A percentile compares a stretch with the other conserved stretches of the same genome.
Evolutionary conservation across 2,888 invertebrate genomes (phyloP).

Genomic region (Frankliniella intonsa): DNA sequence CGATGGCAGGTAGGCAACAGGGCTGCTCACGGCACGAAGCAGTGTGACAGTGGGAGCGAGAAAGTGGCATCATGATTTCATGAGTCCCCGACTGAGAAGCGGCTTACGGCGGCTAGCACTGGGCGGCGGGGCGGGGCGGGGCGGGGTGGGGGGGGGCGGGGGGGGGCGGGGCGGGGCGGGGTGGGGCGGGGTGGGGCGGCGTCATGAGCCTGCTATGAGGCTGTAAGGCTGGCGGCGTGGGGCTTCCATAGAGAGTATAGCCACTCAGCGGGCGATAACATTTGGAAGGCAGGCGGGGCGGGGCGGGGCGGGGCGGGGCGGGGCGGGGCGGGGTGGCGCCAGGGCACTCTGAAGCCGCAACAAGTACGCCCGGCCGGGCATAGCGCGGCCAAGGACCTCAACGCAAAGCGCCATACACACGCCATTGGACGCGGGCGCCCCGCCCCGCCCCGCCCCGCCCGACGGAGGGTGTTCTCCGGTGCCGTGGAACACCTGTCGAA

Average conservation of each 20-base stretch:
- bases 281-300: not conserved
- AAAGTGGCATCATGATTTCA: too few relatives aligned
- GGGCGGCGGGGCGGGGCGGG: not conserved
- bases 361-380: not conserved
- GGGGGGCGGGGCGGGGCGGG: not conserved
- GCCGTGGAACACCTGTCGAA: too few relatives aligned
- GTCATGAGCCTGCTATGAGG: not conserved
- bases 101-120: not conserved
- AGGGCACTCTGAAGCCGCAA: not conserved
- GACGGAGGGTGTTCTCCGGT: too few relatives aligned
- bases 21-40: too few relatives aligned
- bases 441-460: too few relatives aligned
- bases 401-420: not conserved
- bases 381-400: not conserved
- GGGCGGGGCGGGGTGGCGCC: not conserved
- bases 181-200: too few relatives aligned
- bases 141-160: not conserved
- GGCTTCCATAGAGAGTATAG: too few relatives aligned
- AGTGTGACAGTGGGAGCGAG: too few relatives aligned
- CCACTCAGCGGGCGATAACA: not conserved
- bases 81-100: not conserved
- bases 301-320: constrained; percentile 1
- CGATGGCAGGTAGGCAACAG: too few relatives aligned
- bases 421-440: too few relatives aligned
- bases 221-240: not conserved